Evolutionary conservation across 2,888 invertebrate species (phyloP), one percentile per base, ranked within the genome.

Genomic region (Mallateleia sp.): DNA sequence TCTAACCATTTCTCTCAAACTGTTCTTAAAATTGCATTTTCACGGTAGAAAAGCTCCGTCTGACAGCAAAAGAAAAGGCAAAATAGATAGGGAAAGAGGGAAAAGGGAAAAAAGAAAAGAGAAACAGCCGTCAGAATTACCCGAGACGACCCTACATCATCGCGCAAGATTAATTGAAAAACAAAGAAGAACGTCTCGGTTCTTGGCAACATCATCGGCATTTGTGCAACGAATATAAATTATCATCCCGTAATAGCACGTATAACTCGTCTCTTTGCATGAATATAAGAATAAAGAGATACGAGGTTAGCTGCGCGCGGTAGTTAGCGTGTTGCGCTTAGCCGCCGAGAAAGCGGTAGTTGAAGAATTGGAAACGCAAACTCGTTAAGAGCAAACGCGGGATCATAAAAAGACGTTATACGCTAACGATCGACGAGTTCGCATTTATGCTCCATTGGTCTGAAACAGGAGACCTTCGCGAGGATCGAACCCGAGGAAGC

Each of bases 321-420:
- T 82, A 83, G 83, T 77, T 83, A 83, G 77, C 71, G 82, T 75
- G 75, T 75, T 72, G 81, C 72, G 71, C 72, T 72, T 72, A 81
- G 72, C 81, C 80, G 72, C 72, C 72, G 81, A 72, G 81, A 82
- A 82, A 82, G 81, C 79, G 64, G 82, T 77, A 69, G 77, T 66
- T 84, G 66, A 77, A 81, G 74, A 78, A 84, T 87, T 80, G 78
- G 78, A 85, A 88, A 85, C 85, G 80, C 85, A 79, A 88, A 88
- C 81, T 85, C 88, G 88, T 85, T 88, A 88, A 88, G 85, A 82
- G 81, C 72, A 67, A 85, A 83, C 87, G 79, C 83, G 80, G 75
- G 80, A 83, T 87, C 87, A 71, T 88, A 88, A 88, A 88, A 88
- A 88, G 82, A 78, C 82, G 82, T 85, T 88, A 85, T 83, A 82